phyloP scores from a whole-genome alignment of 2,797 vertebrate genomes.

The Heliangelus exortis region DNA sequence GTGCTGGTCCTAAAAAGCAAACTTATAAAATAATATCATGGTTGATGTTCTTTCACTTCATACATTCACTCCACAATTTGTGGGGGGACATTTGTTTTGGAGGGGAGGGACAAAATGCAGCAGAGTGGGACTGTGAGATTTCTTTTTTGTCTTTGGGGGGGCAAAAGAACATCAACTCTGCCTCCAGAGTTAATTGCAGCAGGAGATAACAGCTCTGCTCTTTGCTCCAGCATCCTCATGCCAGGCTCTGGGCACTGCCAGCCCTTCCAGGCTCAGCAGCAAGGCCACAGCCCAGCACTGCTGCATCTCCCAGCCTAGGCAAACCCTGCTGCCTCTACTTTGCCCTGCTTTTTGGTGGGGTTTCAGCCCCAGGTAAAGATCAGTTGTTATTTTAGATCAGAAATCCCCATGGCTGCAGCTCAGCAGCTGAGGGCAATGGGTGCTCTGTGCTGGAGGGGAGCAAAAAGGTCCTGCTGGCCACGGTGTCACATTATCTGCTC shows the following conservation, averaged over 20 bases:
- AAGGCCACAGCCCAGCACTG: fast-evolving
- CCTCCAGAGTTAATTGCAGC: background rate
- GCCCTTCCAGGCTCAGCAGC: background rate
- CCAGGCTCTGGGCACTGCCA: background rate
- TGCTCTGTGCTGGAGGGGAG: background rate
- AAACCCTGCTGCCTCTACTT: background rate
- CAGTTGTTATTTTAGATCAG: background rate
- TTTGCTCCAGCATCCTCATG: background rate
- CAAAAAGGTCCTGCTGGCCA: background rate
- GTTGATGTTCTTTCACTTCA: background rate
- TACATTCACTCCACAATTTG: background rate
- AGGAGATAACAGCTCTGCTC: background rate
- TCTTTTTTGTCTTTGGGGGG: background rate
- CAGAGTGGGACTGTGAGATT: background rate
- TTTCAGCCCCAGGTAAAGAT: background rate
- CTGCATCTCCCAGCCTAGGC: background rate
- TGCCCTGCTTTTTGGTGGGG: background rate
- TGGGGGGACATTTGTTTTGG: background rate
- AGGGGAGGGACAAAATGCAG: background rate
- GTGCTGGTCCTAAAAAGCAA: background rate
- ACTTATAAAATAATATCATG: constrained; percentile 15
- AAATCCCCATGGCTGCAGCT: background rate
- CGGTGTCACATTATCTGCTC: fast-evolving
- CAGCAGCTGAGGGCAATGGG: background rate
- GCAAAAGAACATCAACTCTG: background rate